Evolutionary conservation across 37 sponge, comb jelly and placozoan genomes (phyloP).

Genomic region (Theonella swinhoei): DNA sequence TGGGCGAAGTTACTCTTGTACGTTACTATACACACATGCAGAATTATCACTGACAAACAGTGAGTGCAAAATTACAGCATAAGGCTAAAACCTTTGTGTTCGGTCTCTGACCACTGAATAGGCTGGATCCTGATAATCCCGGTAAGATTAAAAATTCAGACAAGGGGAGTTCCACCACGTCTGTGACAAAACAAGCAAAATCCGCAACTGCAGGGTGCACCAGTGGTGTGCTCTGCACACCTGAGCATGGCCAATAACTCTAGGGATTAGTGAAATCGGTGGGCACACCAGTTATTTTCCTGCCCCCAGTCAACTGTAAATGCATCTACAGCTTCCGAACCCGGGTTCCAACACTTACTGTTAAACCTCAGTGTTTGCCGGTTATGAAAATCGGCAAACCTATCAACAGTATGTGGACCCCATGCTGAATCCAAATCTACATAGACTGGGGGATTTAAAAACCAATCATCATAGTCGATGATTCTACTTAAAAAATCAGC

Average conservation of each 20-base stretch:
- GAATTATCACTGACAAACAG: too few species aligned
- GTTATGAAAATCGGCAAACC: too few species aligned
- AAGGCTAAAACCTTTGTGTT: constrained; percentile 27
- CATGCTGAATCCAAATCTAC: constrained; percentile 3
- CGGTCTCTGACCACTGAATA: neutral
- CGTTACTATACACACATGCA: too few species aligned
- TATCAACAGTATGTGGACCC: constrained; percentile 57
- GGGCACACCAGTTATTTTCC: constrained; percentile 56
- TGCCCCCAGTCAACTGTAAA: constrained; percentile 33
- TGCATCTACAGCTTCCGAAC: constrained; percentile 53
- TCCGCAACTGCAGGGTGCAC: neutral
- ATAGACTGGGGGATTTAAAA: constrained; percentile 7
- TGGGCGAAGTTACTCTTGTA: too few species aligned
- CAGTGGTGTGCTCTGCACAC: constrained; percentile 10
- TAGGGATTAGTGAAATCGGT: constrained; percentile 7
- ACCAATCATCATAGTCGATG: constrained; percentile 49
- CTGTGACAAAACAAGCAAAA: constrained; percentile 22
- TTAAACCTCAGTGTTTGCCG: constrained; percentile 17
- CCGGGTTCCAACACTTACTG: constrained; percentile 5
- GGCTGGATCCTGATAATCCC: neutral
- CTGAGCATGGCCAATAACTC: constrained; percentile 21
- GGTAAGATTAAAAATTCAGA: neutral
- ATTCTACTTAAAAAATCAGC: constrained; percentile 36
- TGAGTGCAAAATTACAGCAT: neutral
- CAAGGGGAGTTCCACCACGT: neutral